Base-by-base conservation (phyloP, 2,113 vertebrate genomes). In the Anser brachyrhynchus region DNA sequence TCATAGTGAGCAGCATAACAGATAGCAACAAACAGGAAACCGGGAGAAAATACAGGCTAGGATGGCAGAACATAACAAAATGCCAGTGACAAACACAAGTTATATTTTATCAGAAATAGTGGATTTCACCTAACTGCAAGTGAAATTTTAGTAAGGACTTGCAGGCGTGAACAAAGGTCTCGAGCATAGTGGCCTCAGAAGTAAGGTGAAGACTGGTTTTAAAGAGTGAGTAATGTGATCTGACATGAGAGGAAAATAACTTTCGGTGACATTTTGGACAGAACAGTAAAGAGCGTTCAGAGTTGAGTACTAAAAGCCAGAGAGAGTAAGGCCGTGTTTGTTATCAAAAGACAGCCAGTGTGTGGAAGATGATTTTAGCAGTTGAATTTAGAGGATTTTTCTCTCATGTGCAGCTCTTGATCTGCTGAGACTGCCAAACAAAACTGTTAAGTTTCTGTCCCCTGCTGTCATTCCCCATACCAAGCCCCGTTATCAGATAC, bases 261-360 rank as follows among this genome's bases (percentile, higher is more conserved):
- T 89, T 94, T 65, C 61, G 62, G 58, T 92, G 73, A 73, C 31
- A 76, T 89, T 87, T 94, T 92, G 58, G 37, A 82, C 35, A 73
- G 39, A 84, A 73, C 39, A 64, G 23, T 43, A 37, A 92, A 69
- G n/a, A 6, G 25, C 44, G 12, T 9, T 75, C 44, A 31, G 51
- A 22, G 3, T 26, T 73, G 49, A 91, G 58, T n/a, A 69, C 37
- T 88, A 59, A 44, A 83, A 51, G 55, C 26, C 41, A 66, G 64
- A 16, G 21, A 73, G 64, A 85, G 54, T 80, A 69, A 87, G 54
- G 44, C 49, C 7, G 1, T 69, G 20, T 46, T 72, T 62, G 33
- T 92, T 81, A 39, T 2, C 3, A 25, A 44, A 93, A 76, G 35
- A 65, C 76, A n/a, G 14, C 7, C 41, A 69, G 23, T 25, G 17